Conservation (phyloP, 2,888 invertebrate species). For the Nemurella pictetii region DNA sequence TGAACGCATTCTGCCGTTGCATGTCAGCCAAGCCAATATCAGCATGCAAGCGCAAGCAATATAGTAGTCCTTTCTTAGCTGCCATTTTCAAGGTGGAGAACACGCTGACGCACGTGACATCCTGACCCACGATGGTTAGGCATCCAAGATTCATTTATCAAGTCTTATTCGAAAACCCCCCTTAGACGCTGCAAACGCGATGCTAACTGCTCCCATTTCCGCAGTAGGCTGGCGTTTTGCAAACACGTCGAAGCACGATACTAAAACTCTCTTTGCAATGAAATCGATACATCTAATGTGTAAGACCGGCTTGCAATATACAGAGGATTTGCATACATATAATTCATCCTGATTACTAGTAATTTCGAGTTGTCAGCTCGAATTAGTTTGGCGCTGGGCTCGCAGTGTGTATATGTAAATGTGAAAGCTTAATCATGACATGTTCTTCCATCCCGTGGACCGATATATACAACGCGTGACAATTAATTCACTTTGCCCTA, state of each 20-base stretch:
- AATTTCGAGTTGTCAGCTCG: conserved; percentile 30
- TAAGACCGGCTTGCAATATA: conserved; percentile 1
- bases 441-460: conserved; percentile 18
- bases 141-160: not conserved
- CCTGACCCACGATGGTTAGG: not conserved
- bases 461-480: not conserved
- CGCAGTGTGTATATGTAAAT: conserved; percentile 21
- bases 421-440: conserved; percentile 30
- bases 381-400: conserved; percentile 16
- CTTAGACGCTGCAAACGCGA: not conserved
- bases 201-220: too few species aligned
- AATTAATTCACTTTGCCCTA: conserved; percentile 29
- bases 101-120: not conserved
- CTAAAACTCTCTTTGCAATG: not conserved
- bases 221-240: too few species aligned
- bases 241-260: not conserved
- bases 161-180: not conserved
- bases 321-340: conserved; percentile 27
- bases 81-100: not conserved
- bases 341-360: conserved; percentile 29
- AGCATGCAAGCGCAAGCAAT: not conserved
- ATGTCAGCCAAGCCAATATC: not conserved
- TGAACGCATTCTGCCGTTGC: not conserved
- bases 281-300: not conserved
- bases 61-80: not conserved